phyloP scores from a whole-genome alignment of 2,797 vertebrate genomes.

The Enteromius viviparus region DNA sequence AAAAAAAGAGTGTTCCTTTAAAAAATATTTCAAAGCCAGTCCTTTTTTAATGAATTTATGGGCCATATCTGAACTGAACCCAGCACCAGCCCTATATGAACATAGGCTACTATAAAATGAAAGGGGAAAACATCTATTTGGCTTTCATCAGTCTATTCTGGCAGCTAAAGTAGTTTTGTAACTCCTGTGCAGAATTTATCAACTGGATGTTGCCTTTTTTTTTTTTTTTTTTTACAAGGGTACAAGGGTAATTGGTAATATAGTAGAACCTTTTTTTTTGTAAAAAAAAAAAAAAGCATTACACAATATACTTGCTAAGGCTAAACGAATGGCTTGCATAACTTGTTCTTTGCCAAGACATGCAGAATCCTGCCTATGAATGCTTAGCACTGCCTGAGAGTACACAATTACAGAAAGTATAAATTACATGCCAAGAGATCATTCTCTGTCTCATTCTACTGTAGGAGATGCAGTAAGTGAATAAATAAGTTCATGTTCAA shows the following conservation, averaged over 20 bases:
- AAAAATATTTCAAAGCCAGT: no score
- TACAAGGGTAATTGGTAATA: neutral
- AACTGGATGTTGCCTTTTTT: neutral
- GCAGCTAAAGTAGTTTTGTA: neutral
- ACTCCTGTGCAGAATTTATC: neutral
- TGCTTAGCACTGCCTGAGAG: conserved; percentile 4
- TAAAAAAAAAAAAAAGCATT: conserved; percentile 19
- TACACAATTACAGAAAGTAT: neutral
- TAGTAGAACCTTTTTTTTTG: neutral
- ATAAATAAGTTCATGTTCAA: neutral
- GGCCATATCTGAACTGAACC: neutral
- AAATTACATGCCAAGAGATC: neutral
- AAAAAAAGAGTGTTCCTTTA: no score
- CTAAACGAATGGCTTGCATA: conserved; percentile 55
- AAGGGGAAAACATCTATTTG: neutral
- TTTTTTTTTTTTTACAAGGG: neutral
- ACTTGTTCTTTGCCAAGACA: conserved; percentile 62
- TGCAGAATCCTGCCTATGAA: conserved; percentile 60
- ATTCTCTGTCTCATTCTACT: neutral
- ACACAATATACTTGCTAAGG: conserved; percentile 54
- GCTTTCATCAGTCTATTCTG: neutral
- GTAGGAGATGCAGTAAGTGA: neutral
- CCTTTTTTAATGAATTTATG: neutral
- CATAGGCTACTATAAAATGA: neutral
- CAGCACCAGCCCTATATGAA: neutral